These are phyloP conservation scores for Tokudaia muenninki DNA, from an alignment of 2,797 vertebrate species.

Conservation along the genomic window DNA sequence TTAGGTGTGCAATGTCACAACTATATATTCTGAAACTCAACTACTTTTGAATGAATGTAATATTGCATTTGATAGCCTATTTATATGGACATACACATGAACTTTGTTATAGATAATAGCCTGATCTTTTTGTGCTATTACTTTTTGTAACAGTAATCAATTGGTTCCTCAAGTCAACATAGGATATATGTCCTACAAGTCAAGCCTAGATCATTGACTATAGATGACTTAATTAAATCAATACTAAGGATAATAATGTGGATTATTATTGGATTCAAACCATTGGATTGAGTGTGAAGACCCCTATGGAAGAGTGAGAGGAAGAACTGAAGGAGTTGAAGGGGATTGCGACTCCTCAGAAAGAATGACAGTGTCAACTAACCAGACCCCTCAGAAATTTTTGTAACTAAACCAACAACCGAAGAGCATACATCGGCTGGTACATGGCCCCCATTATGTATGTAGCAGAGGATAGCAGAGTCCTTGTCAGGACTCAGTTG, in stretches of 20 bases:
- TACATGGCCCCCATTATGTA: neutral
- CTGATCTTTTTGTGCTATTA: no score
- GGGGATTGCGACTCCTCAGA: neutral
- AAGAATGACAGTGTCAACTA: neutral
- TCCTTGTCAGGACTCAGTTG: neutral
- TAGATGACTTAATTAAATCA: neutral
- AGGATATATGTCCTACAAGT: neutral
- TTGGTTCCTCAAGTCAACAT: neutral
- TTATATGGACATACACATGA: neutral
- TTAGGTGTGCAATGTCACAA: neutral
- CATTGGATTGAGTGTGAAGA: neutral
- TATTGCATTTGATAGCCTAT: neutral
- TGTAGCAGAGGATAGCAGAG: neutral
- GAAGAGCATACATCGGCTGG: neutral
- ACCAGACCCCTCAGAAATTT: neutral
- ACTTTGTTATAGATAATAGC: neutral
- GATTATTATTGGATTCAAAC: neutral
- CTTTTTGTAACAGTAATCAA: neutral
- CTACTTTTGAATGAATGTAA: neutral
- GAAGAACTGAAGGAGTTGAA: neutral
- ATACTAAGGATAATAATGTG: neutral
- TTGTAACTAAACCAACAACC: neutral
- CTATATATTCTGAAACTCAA: neutral
- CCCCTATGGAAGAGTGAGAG: neutral
- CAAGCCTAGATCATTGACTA: neutral